Percentiles rank a stretch among this genome's conserved stretches.
These are phyloP conservation scores for Narcine bancroftii DNA, from an alignment of 2,113 vertebrate species.

Conservation along the genomic window DNA sequence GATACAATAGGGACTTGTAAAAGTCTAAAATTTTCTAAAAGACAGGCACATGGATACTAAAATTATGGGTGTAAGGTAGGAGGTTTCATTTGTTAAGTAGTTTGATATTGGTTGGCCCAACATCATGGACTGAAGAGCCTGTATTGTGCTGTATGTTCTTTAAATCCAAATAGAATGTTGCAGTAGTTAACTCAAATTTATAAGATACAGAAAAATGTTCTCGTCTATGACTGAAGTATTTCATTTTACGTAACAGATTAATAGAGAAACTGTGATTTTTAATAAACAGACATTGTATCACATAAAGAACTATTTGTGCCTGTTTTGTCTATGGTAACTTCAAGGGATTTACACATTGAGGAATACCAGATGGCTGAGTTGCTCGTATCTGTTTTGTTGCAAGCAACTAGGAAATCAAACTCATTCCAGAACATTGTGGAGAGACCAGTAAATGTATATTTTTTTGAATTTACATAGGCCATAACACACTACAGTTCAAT, in stretches of 20 bases:
- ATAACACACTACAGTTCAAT: not conserved
- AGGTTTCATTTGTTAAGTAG: no score
- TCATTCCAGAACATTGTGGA: conserved; percentile 16
- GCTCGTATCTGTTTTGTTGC: conserved; percentile 29
- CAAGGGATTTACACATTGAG: conserved; percentile 53
- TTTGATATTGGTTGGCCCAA: no score
- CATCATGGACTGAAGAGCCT: no score
- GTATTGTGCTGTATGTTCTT: no score
- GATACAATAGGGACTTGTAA: no score
- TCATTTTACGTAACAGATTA: conserved; percentile 70
- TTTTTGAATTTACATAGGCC: not conserved
- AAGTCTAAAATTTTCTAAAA: no score
- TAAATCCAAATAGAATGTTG: conserved; percentile 63
- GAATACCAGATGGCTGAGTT: conserved; percentile 55
- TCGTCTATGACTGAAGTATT: conserved; percentile 68
- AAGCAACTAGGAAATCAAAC: not conserved
- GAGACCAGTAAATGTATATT: conserved; percentile 17
- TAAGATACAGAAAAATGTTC: conserved; percentile 67
- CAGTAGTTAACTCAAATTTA: conserved; percentile 70
- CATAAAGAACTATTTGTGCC: conserved; percentile 70
- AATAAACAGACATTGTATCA: conserved; percentile 75
- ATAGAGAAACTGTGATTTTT: conserved; percentile 78
- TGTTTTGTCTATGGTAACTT: conserved; percentile 53
- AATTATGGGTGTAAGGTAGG: no score
- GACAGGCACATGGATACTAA: no score